Base-by-base conservation (phyloP, 2,888 invertebrate species). In the Euplexia lucipara region DNA sequence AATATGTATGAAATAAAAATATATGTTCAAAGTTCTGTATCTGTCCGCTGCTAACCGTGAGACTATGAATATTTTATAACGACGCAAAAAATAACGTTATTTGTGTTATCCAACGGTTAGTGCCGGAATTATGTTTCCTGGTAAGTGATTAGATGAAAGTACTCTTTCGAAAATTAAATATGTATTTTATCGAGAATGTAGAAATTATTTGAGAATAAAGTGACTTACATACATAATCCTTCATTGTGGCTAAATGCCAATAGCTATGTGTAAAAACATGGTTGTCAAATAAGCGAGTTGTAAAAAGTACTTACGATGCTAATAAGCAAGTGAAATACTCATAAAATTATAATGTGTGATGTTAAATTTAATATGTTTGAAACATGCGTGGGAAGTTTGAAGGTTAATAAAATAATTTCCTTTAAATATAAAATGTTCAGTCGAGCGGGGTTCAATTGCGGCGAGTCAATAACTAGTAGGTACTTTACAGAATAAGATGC, bases 61-160 rank as follows among this genome's bases (percentile, higher is more conserved):
- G 4, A 16, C 22, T 54, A 34, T 70, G 44, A 61, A 70, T 69
- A 54, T 53, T 70, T 54, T 18, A 60, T 49, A 44, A 37, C 12
- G 18, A 52, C 14, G 10, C n/a, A 41, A 45, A 58, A 48, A 20
- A 70, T 34, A 39, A 41, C n/a, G n/a, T 48, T 52, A 0, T n/a
- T 22, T 37, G 51, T 49, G 20, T 22, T 53, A 48, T 48, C 14
- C 14, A 4, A 37, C 41, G 53, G 8, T 35, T 37, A 30, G 7
- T 48, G 18, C 10, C 7, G 34, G 9, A 16, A 52, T 16, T 32
- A 22, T 30, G 20, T 35, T 26, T 54, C 32, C 16, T 6, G 6
- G 30, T 67, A 18, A 47, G 30, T 39, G 16, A 45, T 44, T 39
- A 20, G 18, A 41, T 41, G 18, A 6, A 32, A 3, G 3, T 16